Evolutionary conservation across 35 echinoderm and acorn worm genomes (phyloP).

Genomic region (Antedon bifida): DNA sequence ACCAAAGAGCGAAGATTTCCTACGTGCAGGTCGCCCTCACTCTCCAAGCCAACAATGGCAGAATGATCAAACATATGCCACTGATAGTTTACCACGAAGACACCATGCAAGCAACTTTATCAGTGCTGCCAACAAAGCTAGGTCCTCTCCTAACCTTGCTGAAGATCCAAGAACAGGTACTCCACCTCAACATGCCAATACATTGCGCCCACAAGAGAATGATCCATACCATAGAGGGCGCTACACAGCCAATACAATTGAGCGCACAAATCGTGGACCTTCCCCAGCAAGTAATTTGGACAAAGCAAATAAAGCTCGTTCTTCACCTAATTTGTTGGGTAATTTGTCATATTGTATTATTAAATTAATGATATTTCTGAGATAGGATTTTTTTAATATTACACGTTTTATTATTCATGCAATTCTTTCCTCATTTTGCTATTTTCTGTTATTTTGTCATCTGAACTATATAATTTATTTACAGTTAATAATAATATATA

Average conservation of each 20-base stretch:
- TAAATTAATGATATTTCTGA: too few relatives aligned
- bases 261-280: background rate
- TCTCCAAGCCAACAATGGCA: background rate
- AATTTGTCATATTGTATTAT: background rate
- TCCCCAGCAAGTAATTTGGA: background rate
- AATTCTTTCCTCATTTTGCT: too few relatives aligned
- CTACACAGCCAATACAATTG: background rate
- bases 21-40: background rate
- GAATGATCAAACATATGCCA: background rate
- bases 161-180: background rate
- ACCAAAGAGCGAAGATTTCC: conserved; percentile 13
- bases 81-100: background rate
- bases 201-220: background rate
- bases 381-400: too few relatives aligned
- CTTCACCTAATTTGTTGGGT: background rate
- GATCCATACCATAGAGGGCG: background rate
- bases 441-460: too few relatives aligned
- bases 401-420: too few relatives aligned
- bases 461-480: too few relatives aligned
- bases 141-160: background rate
- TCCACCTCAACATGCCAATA: background rate
- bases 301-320: background rate
- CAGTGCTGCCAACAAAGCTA: background rate
- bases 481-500: too few relatives aligned
- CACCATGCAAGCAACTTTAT: background rate